Evolutionary conservation across 2,797 vertebrate genomes (phyloP), one percentile per base, ranked within the genome.

Genomic region (Vultur gryphus): DNA sequence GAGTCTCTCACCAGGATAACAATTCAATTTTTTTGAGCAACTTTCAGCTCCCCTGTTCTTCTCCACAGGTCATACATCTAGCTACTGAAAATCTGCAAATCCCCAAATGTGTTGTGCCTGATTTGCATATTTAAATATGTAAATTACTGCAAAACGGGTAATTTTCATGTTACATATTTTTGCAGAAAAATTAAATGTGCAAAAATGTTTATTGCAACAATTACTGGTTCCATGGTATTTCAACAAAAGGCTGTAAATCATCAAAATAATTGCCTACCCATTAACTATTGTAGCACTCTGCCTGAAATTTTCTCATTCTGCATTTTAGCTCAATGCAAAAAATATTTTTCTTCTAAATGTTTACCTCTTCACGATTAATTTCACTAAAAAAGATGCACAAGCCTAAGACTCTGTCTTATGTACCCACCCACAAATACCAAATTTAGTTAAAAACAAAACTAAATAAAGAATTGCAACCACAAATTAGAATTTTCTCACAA

Each of bases 181-280:
- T 85, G 84, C 95, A 44, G 73, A 79, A 96, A 95, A 96, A 91
- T 92, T 84, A 94, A 96, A 95, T 81, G 96, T 39, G 89, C 79
- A 97, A 90, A 95, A 97, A 96, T 92, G 49, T 88, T 92, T 77
- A 90, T 51, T 86, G 70, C 72, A 94, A 90, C 87, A 94, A 95
- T 88, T 90, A 95, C 19, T 81, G 85, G 89, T 97, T 95, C 92
- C 91, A 95, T 93, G 85, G 55, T 92, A 93, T 87, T 89, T 73
- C 87, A 96, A 95, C 94, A 89, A 96, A 97, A 85, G 71, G 90
- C 77, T 77, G 88, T 51, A 97, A 96, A 97, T 96, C 93, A 93
- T 41, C 90, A 89, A 96, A 97, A 97, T 97, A 97, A 97, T 95
- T 97, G 95, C 93, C 93, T 81, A 94, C 78, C 87, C 92, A 97